phyloP scores from a whole-genome alignment of 2,797 vertebrate genomes.

The Cirrhinus mrigala region DNA sequence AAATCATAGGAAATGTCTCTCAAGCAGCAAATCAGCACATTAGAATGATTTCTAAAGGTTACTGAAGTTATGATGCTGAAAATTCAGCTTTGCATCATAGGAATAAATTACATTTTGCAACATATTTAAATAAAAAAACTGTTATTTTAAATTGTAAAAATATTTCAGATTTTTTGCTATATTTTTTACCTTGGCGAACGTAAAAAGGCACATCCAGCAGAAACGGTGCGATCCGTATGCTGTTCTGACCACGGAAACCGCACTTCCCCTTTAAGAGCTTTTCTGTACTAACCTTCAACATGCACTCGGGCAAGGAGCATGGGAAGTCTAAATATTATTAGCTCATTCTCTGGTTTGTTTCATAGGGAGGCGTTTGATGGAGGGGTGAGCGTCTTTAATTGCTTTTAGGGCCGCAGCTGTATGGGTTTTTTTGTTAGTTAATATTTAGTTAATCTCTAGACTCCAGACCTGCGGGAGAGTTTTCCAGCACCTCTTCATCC shows the following conservation, averaged over 20 bases:
- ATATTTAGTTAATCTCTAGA: slow-evolving; percentile 67
- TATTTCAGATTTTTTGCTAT: background rate
- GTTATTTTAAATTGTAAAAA: background rate
- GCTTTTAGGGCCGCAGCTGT: slow-evolving; percentile 61
- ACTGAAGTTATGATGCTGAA: background rate
- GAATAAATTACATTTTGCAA: background rate
- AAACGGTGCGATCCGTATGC: background rate
- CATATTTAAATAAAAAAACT: background rate
- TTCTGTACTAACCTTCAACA: slow-evolving; percentile 14
- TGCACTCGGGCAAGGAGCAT: slow-evolving; percentile 27
- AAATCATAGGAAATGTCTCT: background rate
- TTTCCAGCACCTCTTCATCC: slow-evolving; percentile 63
- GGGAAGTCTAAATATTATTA: slow-evolving; percentile 46
- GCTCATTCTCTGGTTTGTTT: slow-evolving; percentile 35
- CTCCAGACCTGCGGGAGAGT: slow-evolving; percentile 59
- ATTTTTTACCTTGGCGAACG: background rate
- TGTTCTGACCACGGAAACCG: no score
- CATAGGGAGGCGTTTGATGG: slow-evolving; percentile 48
- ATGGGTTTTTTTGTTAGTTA: slow-evolving; percentile 64
- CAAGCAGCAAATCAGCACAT: background rate
- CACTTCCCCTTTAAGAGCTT: slow-evolving; percentile 26
- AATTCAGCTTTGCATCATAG: no score
- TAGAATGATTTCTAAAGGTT: background rate
- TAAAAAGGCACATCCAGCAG: background rate
- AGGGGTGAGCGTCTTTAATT: slow-evolving; percentile 48